Base-by-base conservation (phyloP, 2,113 vertebrate genomes). In the Mustela lutreola region DNA sequence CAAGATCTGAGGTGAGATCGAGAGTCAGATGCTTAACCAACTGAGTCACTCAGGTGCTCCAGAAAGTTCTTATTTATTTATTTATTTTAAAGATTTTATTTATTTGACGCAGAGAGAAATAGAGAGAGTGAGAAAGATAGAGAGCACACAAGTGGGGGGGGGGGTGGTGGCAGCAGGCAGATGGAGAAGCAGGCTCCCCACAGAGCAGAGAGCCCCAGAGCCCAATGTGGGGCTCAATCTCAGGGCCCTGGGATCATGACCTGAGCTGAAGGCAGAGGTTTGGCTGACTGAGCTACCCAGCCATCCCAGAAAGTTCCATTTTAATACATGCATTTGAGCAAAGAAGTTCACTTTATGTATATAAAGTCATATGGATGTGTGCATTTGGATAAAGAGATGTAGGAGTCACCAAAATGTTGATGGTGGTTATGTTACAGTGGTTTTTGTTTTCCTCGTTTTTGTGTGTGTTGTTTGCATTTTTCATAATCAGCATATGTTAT, bases 291-390 rank as follows among this genome's bases (percentile, higher is more conserved):
- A 48, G 42, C 42, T 15, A 31, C 42, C 42, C 42, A 76, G 42
- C 26, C 42, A 42, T 42, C 42, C 42, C 24, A 36, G 73, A 18
- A 78, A 78, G 42, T 48, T 75, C 56, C 39, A 75, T 90, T 92
- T 93, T 50, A 75, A 94, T 85, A 67, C 12, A n/a, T n/a, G 48
- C 75, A 76, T 91, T 48, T 92, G 62, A 84, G 11, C 86, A 95
- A 67, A 67, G 50, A 87, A 79, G 22, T 50, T 94, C 10, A 5
- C 48, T 10, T 86, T 89, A 42, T 62, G 26, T 58, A 70, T 78
- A 11, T 70, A 24, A 95, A 81, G 73, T 84, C 70, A 56, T 5
- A 42, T 65, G 90, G 75, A 22, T 67, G 12, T 67, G n/a, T 76
- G 11, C 36, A 70, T 79, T 82, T 94, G 56, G 56, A 42, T 75